These are phyloP conservation scores for Himalopsyche kuldschensis DNA, from an alignment of 2,888 invertebrate genomes.

Conservation along the genomic window DNA sequence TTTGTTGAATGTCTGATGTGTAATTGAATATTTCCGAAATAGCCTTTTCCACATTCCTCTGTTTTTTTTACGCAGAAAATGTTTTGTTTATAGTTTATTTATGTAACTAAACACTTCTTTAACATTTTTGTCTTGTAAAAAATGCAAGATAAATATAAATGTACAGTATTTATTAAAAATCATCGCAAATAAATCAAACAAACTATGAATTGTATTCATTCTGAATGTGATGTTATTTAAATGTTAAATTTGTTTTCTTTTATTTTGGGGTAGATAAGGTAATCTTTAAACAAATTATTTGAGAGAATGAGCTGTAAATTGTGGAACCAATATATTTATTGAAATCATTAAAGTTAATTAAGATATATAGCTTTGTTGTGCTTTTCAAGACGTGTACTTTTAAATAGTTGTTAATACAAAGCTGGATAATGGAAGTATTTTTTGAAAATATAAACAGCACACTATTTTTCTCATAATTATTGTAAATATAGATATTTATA, in stretches of 20 bases:
- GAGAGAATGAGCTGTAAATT: conserved; percentile 29
- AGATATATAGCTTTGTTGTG: neutral
- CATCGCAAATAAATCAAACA: conserved; percentile 11
- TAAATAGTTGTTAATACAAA: conserved; percentile 47
- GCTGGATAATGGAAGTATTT: conserved; percentile 31
- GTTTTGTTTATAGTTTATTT: neutral
- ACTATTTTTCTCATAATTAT: conserved; percentile 30
- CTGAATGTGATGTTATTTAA: conserved; percentile 32
- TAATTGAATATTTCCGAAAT: neutral
- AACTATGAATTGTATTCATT: conserved; percentile 24
- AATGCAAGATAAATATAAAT: conserved; percentile 8
- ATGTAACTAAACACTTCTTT: neutral
- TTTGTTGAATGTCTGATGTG: neutral
- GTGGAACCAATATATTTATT: conserved; percentile 46
- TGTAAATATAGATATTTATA: conserved; percentile 37
- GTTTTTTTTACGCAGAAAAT: neutral
- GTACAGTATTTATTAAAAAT: conserved; percentile 40
- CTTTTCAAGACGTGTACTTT: conserved; percentile 23
- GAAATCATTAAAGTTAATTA: neutral
- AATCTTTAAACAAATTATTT: conserved; percentile 1
- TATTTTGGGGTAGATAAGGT: conserved; percentile 6
- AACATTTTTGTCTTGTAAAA: neutral
- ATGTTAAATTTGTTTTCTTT: conserved; percentile 31
- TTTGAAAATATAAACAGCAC: conserved; percentile 28
- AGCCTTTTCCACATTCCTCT: neutral